A percentile compares a stretch with the other conserved stretches of the same genome.
phyloP scores from a whole-genome alignment of 2,888 invertebrate species.

The Cyclophora albipunctata region DNA sequence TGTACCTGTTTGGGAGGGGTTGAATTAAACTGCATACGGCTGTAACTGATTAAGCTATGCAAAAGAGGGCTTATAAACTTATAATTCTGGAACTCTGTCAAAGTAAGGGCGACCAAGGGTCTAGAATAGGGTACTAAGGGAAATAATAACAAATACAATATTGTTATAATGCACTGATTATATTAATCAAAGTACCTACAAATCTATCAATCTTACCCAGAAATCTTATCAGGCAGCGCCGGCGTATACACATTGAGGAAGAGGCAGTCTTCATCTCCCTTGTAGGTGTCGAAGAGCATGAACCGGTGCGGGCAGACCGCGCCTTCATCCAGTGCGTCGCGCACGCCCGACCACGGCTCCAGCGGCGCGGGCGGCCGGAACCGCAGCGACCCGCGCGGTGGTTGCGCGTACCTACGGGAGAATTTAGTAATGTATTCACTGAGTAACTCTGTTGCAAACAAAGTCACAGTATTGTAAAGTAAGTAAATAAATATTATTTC shows the following conservation, averaged over 20 bases:
- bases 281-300: slow-evolving; percentile 79
- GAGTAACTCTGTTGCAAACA: too few relatives aligned
- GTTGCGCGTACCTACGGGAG: slow-evolving; percentile 58
- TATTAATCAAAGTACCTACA: too few relatives aligned
- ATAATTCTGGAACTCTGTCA: too few relatives aligned
- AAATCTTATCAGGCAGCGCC: slow-evolving; percentile 61
- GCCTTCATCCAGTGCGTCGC: slow-evolving; percentile 80
- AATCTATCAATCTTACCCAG: slow-evolving; percentile 42
- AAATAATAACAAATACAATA: too few relatives aligned
- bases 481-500: too few relatives aligned
- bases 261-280: slow-evolving; percentile 80
- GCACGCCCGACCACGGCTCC: slow-evolving; percentile 77
- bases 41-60: too few relatives aligned
- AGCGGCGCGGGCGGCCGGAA: slow-evolving; percentile 76
- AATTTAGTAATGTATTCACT: background rate
- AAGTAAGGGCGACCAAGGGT: too few relatives aligned
- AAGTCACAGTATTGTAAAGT: too few relatives aligned
- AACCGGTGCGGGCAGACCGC: slow-evolving; percentile 82
- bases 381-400: slow-evolving; percentile 62
- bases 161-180: too few relatives aligned
- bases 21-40: too few relatives aligned
- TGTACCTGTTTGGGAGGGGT: slow-evolving; percentile 39
- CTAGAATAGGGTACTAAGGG: too few relatives aligned
- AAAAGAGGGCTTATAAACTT: too few relatives aligned
- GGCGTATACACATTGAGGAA: slow-evolving; percentile 83